Conservation (phyloP, 2,888 invertebrate genomes). For the Steinernema carpocapsae region DNA sequence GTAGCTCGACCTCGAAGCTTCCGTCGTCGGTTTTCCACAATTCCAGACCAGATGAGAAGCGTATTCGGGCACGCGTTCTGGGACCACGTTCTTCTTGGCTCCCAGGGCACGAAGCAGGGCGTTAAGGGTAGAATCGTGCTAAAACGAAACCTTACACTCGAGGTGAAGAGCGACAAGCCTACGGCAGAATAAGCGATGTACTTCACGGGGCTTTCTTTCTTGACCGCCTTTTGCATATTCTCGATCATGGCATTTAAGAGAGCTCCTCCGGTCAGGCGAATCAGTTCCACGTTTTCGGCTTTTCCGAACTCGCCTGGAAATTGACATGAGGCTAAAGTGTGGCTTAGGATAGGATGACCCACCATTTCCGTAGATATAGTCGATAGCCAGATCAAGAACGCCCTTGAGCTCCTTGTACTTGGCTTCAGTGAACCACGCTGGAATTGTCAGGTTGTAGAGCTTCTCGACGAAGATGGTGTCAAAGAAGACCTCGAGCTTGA, state of each 20-base stretch:
- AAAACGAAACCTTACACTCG: neutral
- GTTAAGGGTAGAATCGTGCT: slow-evolving; percentile 36
- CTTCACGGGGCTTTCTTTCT: neutral
- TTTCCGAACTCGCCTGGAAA: slow-evolving; percentile 40
- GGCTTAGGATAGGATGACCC: neutral
- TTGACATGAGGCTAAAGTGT: too few relatives aligned
- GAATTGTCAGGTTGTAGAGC: slow-evolving; percentile 6
- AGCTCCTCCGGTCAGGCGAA: slow-evolving; percentile 39
- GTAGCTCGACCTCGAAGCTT: slow-evolving; percentile 2
- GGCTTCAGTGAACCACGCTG: neutral
- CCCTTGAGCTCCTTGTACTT: neutral
- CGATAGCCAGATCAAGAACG: neutral
- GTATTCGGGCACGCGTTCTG: slow-evolving; percentile 12
- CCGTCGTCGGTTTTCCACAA: slow-evolving; percentile 33
- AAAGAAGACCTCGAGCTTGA: neutral
- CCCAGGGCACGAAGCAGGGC: slow-evolving; percentile 30
- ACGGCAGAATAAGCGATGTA: slow-evolving; percentile 40
- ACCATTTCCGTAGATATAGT: slow-evolving; percentile 25
- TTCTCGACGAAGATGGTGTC: slow-evolving; percentile 5
- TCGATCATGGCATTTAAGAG: slow-evolving; percentile 42
- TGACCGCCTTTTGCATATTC: slow-evolving; percentile 37
- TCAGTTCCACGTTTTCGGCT: slow-evolving; percentile 37
- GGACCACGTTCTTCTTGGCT: slow-evolving; percentile 31
- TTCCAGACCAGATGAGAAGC: slow-evolving; percentile 25
- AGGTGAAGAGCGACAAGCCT: neutral